phyloP scores from a whole-genome alignment of 1,140 invertebrate genomes.

The Acromyrmex echinatior region DNA sequence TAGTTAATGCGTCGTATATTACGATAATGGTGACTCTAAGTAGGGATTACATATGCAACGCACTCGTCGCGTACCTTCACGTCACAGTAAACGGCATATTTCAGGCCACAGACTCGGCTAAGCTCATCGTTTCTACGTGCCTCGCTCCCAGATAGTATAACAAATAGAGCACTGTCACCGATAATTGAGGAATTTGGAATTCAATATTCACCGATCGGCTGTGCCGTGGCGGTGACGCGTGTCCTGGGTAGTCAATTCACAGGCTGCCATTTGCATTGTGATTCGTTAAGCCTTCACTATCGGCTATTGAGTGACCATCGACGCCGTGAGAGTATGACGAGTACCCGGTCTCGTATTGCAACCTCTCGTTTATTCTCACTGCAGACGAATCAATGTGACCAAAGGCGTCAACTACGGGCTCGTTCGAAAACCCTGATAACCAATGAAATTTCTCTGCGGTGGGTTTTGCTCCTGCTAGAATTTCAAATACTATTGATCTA shows the following conservation, averaged over 20 bases:
- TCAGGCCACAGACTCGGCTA: slow-evolving; percentile 76
- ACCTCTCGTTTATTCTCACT: slow-evolving; percentile 61
- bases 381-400: slow-evolving; percentile 64
- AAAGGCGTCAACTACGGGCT: slow-evolving; percentile 61
- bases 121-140: slow-evolving; percentile 81
- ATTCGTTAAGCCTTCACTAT: slow-evolving; percentile 72
- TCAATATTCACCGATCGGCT: slow-evolving; percentile 82
- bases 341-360: slow-evolving; percentile 56
- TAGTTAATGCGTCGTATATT: slow-evolving; percentile 83
- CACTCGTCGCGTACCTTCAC: slow-evolving; percentile 84
- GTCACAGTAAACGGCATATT: slow-evolving; percentile 85
- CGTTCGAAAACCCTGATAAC: slow-evolving; percentile 61
- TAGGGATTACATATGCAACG: slow-evolving; percentile 85
- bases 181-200: slow-evolving; percentile 83
- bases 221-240: slow-evolving; percentile 71
- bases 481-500: slow-evolving; percentile 54
- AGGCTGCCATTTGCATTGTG: slow-evolving; percentile 72
- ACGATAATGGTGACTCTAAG: slow-evolving; percentile 84
- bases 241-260: slow-evolving; percentile 72
- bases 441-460: slow-evolving; percentile 61
- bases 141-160: slow-evolving; percentile 83
- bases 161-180: slow-evolving; percentile 82
- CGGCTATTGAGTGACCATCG: slow-evolving; percentile 70
- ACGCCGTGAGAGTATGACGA: slow-evolving; percentile 75
- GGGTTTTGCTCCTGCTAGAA: slow-evolving; percentile 43